Evolutionary conservation across 1,140 invertebrate species (phyloP).

Genomic region (Phymastichus coffea): DNA sequence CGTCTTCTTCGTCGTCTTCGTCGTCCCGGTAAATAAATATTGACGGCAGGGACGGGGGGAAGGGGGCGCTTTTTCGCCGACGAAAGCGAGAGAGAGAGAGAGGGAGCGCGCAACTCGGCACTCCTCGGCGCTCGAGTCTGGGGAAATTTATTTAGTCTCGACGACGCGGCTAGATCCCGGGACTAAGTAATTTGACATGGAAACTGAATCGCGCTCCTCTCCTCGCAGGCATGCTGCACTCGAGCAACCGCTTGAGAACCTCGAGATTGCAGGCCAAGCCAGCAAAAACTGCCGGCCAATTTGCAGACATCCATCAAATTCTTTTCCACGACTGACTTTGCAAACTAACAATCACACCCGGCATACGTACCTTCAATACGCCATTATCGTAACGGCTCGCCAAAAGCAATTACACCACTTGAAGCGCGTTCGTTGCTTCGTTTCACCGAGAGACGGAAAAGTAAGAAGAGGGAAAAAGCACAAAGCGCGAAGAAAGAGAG

Average conservation of each 20-base stretch:
- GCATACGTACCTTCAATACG: too few species aligned
- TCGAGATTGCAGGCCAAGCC: slow-evolving; percentile 15
- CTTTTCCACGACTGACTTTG: too few species aligned
- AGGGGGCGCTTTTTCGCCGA: too few species aligned
- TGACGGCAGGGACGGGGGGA: slow-evolving; percentile 34
- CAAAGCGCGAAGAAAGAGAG: neutral
- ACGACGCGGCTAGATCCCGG: slow-evolving; percentile 29
- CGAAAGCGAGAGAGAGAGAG: too few species aligned
- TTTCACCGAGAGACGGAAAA: too few species aligned
- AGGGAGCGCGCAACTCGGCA: too few species aligned
- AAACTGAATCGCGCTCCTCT: slow-evolving; percentile 37
- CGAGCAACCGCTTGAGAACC: slow-evolving; percentile 28
- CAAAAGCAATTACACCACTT: slow-evolving; percentile 1
- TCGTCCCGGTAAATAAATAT: slow-evolving; percentile 43
- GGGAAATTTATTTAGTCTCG: slow-evolving; percentile 37
- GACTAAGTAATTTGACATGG: slow-evolving; percentile 43
- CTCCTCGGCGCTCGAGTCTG: slow-evolving; percentile 30
- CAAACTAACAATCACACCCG: too few species aligned
- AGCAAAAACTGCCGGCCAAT: too few species aligned
- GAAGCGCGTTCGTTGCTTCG: neutral
- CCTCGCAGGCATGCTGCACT: slow-evolving; percentile 25
- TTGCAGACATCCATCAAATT: slow-evolving; percentile 3
- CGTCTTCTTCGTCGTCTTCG: neutral
- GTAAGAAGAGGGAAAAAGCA: neutral
- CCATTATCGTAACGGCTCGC: too few species aligned